Base-by-base conservation (phyloP, 2,113 vertebrate genomes). In the Caracal caracal region DNA sequence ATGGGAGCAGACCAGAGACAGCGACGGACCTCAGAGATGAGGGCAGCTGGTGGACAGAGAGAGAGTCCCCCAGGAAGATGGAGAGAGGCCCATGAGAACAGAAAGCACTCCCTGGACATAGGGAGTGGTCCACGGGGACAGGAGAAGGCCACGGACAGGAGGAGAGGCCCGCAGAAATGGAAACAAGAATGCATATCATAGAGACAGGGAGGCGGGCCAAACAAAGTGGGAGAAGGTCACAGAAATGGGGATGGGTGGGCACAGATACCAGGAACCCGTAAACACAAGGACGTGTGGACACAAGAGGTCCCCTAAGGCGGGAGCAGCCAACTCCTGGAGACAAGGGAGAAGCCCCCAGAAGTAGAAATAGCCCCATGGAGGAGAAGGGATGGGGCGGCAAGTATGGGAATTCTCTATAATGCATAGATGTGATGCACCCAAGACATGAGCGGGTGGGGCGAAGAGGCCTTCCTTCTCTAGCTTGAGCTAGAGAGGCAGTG, bases 221-320 rank as follows among this genome's bases (percentile, higher is more conserved):
- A 59, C 15, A 43, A 28, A 53, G 71, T 33, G 6, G 20, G 68
- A 71, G 40, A 70, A 30, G 35, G 61, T 71, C 92, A 92, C 43
- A 30, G 61, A 88, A n/a, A 71, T 20, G 15, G 49, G 73, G 49
- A 40, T 16, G 26, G 49, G 28, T 33, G 19, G 30, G n/a, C 37
- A 22, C 17, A 76, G 40, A 68, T 35, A 87, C 12, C 43, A 61
- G 35, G n/a, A 70, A 47, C 35, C 56, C 68, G 59, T 28, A 86
- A 40, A 96, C 28, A 83, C 51, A 88, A 66, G 61, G 56, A 75
- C n/a, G 56, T 8, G 65, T 8, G 65, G 79, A 91, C 82, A 43
- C 22, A 30, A 56, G 53, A 83, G 37, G 81, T 26, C 93, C 76
- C 33, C 51, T 87, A 88, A 97, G 79, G 89, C 79, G 89, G 83